These are phyloP conservation scores for Desmodus rotundus DNA, from an alignment of 2,113 vertebrate genomes.

Conservation along the genomic window DNA sequence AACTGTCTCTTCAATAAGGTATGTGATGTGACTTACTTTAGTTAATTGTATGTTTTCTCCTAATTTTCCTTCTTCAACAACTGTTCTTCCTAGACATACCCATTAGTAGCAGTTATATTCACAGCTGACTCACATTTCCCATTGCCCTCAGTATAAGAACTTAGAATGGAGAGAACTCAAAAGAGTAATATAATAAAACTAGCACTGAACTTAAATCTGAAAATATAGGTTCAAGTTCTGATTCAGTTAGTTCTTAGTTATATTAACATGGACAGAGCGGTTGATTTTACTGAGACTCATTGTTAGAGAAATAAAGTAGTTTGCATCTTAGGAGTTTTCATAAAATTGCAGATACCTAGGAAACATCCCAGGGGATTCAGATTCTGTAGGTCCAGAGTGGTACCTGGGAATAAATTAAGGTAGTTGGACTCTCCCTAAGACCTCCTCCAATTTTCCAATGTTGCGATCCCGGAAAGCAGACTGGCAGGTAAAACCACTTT, in stretches of 20 bases:
- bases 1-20: constrained; percentile 99
- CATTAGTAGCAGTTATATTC: background rate
- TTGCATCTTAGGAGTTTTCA: background rate
- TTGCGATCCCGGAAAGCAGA: background rate
- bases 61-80: background rate
- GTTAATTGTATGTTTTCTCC: background rate
- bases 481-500: background rate
- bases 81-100: background rate
- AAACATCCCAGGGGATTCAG: background rate
- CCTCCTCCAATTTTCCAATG: background rate
- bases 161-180: background rate
- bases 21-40: constrained; percentile 19
- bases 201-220: background rate
- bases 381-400: background rate
- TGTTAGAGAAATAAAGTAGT: constrained; percentile 13
- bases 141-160: background rate
- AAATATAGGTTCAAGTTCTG: background rate
- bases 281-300: constrained; percentile 26
- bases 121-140: background rate
- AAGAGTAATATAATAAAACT: background rate
- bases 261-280: background rate
- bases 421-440: background rate
- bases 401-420: background rate
- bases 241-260: background rate
- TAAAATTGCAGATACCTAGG: background rate